Base-by-base conservation (phyloP, 2,797 vertebrate genomes). In the Diplodus sargus region DNA sequence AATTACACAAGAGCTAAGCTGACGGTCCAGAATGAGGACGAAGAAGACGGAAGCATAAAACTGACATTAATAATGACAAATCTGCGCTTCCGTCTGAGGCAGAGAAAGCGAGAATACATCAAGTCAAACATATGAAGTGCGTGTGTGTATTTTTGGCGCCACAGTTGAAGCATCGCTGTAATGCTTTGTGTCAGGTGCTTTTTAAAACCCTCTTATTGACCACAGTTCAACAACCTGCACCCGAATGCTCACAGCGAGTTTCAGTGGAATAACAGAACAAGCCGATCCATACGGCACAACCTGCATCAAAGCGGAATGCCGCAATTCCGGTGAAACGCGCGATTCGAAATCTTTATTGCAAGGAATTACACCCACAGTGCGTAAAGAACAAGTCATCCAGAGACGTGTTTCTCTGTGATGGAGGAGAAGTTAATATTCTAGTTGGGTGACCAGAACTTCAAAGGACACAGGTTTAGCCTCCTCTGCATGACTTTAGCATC, bases 1-100 rank as follows among this genome's bases (percentile, higher is more conserved):
- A 89, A 92, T 81, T 78, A 86, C 43, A 79, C 61, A 73, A 68
- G 70, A 82, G 78, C 79, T 76, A 72, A 87, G 70, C 56, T 61
- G 74, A 88, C 82, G 88, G 82, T 70, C 60, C n/a, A 39, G 74
- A 81, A 64, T 66, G 72, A 70, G 73, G 61, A 80, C 17, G 23
- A 39, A 69, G 73, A 17, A 81, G 56, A 77, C 61, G 70, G 30
- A 70, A 52, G 66, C 73, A 67, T n/a, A 58, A 83, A 89, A 68
- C 23, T 66, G 83, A 83, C 75, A 88, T 76, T 74, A 84, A 85
- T 90, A 79, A 90, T 84, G 64, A 74, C 74, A 76, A 84, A 90
- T 89, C 76, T 87, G 82, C 77, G 77, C 1, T 87, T 88, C 72
- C 84, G 70, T 83, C 49, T 64, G 25, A 70, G 22, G 48, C 56